Evolutionary conservation across 2,797 vertebrate species (phyloP), one percentile per base, ranked within the genome.

Genomic region (Sibirionetta formosa): DNA sequence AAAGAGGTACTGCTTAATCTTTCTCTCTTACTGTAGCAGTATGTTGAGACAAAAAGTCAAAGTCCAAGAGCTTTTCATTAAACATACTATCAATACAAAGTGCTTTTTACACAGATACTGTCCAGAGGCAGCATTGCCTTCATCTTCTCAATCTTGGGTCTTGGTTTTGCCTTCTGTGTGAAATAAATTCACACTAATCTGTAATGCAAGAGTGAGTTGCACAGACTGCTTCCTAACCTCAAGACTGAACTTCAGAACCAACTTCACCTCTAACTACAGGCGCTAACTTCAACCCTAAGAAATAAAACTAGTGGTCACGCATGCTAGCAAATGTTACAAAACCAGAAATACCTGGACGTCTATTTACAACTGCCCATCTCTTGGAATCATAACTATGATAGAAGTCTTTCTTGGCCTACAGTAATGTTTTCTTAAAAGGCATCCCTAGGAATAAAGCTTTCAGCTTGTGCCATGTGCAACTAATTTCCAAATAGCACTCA

Each of bases 21-120:
- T 9, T 77, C 56, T 90, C 19, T 64, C 48, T 57, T 27, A 29
- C 75, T 36, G 12, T 46, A 78, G 51, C 51, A 64, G 31, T 6
- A 33, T 63, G 14, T 51, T 79, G 51, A 92, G 81, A 89, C 66
- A 87, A 91, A 82, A 57, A 90, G 82, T 77, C 80, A 90, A 71
- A 90, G 90, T 70, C 75, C 64, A 84, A 48, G 57, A 82, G 70
- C 53, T 93, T 86, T 84, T 86, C 78, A 95, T 94, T 85, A 88
- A 90, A 70, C 26, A 56, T 92, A 56, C 33, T 78, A 79, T 73
- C 61, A 12, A 48, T 50, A 60, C 48, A 68, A 88, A 90, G 51
- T 66, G 58, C 36, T 90, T 96, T 93, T 69, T 79, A 70, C 70
- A 57, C 42, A 38, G 77, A 29, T 23, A 42, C 27, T 35, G 36